A percentile compares a stretch with the other conserved stretches of the same genome.
Conservation (phyloP, 1,140 invertebrate species). For the Carposina sasakii region DNA sequence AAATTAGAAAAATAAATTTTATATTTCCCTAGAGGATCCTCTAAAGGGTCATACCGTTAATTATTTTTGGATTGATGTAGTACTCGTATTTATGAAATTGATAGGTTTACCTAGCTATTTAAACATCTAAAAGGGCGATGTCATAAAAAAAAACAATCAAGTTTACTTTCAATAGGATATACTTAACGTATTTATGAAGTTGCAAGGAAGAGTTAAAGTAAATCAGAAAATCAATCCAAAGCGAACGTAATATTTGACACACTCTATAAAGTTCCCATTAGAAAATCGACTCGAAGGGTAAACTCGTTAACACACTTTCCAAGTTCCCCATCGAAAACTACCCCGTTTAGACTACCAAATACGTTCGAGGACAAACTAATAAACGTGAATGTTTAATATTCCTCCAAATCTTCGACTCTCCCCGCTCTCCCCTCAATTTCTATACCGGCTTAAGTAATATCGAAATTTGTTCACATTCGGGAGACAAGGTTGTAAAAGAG, state of each 20-base stretch:
- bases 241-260: slow-evolving; percentile 29
- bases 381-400: slow-evolving; percentile 72
- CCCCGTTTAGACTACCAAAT: slow-evolving; percentile 64
- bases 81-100: too few species aligned
- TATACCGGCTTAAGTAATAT: slow-evolving; percentile 61
- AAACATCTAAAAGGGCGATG: too few species aligned
- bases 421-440: slow-evolving; percentile 45
- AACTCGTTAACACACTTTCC: slow-evolving; percentile 68
- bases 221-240: slow-evolving; percentile 18
- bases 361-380: slow-evolving; percentile 66
- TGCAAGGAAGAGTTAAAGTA: too few species aligned
- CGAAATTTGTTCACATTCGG: slow-evolving; percentile 32
- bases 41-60: too few species aligned
- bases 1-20: too few species aligned
- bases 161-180: too few species aligned
- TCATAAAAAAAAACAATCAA: too few species aligned
- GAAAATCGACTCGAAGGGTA: slow-evolving; percentile 52
- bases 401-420: slow-evolving; percentile 59
- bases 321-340: slow-evolving; percentile 62
- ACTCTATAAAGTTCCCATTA: slow-evolving; percentile 60
- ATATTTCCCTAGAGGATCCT: too few species aligned
- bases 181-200: too few species aligned
- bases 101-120: too few species aligned
- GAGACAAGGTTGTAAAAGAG: slow-evolving; percentile 33
- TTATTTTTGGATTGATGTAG: too few species aligned